phyloP scores from a whole-genome alignment of 1,140 invertebrate species.

The Megalopta genalis region DNA sequence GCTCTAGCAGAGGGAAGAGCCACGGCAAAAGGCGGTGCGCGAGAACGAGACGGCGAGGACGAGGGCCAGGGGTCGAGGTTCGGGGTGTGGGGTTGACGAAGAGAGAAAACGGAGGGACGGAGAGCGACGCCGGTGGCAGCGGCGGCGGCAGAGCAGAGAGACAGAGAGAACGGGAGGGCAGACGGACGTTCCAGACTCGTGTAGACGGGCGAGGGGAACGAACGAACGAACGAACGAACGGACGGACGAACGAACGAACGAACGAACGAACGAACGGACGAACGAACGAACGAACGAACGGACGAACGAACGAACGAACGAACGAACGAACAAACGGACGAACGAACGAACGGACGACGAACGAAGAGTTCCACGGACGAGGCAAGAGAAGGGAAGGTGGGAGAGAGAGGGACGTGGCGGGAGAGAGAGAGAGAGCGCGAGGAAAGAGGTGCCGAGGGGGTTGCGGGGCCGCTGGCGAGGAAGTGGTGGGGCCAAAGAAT shows the following conservation, averaged over 20 bases:
- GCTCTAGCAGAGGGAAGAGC: slow-evolving; percentile 31
- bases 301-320: slow-evolving; percentile 47
- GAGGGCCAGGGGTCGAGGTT: slow-evolving; percentile 48
- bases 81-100: slow-evolving; percentile 45
- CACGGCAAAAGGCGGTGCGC: slow-evolving; percentile 14
- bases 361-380: slow-evolving; percentile 38
- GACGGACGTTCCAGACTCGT: slow-evolving; percentile 49
- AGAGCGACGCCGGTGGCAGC: too few relatives aligned
- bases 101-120: slow-evolving; percentile 27
- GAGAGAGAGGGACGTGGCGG: slow-evolving; percentile 29
- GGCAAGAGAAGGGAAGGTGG: slow-evolving; percentile 6
- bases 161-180: slow-evolving; percentile 16
- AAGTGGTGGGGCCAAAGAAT: slow-evolving; percentile 73
- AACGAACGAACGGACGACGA: too few relatives aligned
- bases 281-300: slow-evolving; percentile 46
- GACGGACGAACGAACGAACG: slow-evolving; percentile 29
- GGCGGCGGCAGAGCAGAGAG: neutral
- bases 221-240: slow-evolving; percentile 36
- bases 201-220: slow-evolving; percentile 52
- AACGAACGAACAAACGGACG: slow-evolving; percentile 27
- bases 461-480: slow-evolving; percentile 57
- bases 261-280: slow-evolving; percentile 38
- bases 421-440: slow-evolving; percentile 21
- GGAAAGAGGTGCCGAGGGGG: slow-evolving; percentile 27
- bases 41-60: slow-evolving; percentile 52